Conservation (phyloP, 2,113 vertebrate species). For the Amblyornis subalaris region DNA sequence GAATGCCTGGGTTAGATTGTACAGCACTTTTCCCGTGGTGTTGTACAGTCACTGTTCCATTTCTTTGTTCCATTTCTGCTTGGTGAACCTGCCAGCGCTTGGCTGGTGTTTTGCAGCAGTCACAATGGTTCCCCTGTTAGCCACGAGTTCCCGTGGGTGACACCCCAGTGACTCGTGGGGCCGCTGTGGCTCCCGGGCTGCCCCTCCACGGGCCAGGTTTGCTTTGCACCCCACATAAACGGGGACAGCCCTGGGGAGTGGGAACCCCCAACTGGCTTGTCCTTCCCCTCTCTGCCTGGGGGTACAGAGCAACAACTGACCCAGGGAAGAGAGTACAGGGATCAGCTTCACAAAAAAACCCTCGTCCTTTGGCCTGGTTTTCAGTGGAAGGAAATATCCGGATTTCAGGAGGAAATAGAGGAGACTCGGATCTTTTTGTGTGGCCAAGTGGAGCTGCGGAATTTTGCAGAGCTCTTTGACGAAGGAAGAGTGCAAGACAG, state of each 20-base stretch:
- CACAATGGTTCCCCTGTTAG: background rate
- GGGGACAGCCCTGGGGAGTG: background rate
- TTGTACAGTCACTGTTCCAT: background rate
- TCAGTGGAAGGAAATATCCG: background rate
- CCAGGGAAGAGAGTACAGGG: background rate
- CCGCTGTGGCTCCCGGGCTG: background rate
- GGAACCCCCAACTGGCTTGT: background rate
- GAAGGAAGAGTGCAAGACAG: background rate
- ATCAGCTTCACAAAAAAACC: background rate
- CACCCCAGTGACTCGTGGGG: background rate
- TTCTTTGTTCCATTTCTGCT: background rate
- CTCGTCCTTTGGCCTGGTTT: background rate
- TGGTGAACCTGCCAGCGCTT: background rate
- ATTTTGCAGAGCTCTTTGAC: background rate
- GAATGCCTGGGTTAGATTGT: accelerated
- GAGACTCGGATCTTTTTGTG: background rate
- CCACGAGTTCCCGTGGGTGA: accelerated
- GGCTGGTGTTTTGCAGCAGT: background rate
- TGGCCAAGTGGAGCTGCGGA: background rate
- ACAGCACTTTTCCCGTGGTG: accelerated
- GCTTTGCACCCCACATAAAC: background rate
- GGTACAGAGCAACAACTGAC: background rate
- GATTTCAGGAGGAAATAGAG: background rate
- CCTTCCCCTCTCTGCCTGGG: background rate
- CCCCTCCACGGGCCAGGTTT: accelerated